Conservation (phyloP, 1,140 invertebrate species). For the Forficula auricularia region DNA sequence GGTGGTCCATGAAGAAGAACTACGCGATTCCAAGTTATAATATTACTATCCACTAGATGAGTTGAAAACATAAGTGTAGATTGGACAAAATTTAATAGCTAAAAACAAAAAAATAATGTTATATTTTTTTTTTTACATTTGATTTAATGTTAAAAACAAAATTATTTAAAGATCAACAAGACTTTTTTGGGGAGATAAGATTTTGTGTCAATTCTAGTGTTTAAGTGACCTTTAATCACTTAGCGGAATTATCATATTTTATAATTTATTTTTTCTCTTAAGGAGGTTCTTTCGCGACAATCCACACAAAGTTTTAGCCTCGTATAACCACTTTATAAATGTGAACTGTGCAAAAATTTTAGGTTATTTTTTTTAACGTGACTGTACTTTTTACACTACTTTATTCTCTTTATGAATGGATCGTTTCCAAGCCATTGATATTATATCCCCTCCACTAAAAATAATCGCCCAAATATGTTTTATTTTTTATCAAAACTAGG, state of each 20-base stretch:
- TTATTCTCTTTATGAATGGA: too few species aligned
- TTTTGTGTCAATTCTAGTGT: neutral
- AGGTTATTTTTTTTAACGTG: too few species aligned
- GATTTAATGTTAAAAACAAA: neutral
- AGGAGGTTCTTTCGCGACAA: neutral
- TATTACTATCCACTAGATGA: conserved; percentile 54
- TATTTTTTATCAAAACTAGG: too few species aligned
- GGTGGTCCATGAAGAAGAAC: conserved; percentile 82
- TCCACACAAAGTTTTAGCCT: too few species aligned
- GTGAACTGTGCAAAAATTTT: too few species aligned
- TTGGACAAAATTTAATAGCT: conserved; percentile 69
- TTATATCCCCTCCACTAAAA: too few species aligned
- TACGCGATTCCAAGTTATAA: conserved; percentile 82
- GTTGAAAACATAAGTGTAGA: conserved; percentile 76
- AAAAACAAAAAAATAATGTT: conserved; percentile 14
- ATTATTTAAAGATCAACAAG: neutral
- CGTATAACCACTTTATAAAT: too few species aligned
- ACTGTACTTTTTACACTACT: too few species aligned
- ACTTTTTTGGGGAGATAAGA: neutral
- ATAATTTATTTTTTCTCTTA: neutral
- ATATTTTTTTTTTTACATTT: too few species aligned
- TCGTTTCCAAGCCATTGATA: too few species aligned
- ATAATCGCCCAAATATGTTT: too few species aligned
- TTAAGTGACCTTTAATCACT: neutral
- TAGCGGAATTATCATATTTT: neutral